These are phyloP conservation scores for Gyps fulvus DNA, from an alignment of 2,113 vertebrate species.

Conservation along the genomic window DNA sequence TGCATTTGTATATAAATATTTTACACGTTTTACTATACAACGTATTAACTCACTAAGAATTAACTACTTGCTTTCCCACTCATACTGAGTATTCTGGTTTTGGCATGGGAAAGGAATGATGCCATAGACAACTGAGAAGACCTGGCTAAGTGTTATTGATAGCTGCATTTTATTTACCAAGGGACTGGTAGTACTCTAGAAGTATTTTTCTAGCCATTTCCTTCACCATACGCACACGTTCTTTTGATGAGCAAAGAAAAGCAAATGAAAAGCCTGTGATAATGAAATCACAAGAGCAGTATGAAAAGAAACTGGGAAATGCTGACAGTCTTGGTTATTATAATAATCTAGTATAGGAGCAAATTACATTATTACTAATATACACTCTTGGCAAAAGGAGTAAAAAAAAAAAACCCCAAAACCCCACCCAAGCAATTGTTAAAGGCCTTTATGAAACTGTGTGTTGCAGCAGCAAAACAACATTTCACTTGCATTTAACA, in stretches of 20 bases:
- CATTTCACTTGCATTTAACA: background rate
- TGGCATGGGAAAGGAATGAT: background rate
- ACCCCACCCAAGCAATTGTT: background rate
- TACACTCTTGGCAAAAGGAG: background rate
- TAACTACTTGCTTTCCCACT: background rate
- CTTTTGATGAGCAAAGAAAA: background rate
- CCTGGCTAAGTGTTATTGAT: background rate
- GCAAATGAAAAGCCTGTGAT: background rate
- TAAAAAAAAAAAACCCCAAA: background rate
- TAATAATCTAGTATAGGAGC: background rate
- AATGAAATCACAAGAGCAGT: background rate
- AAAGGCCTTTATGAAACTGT: background rate
- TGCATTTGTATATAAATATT: background rate
- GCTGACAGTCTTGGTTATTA: background rate
- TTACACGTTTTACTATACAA: background rate
- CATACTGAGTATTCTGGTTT: background rate
- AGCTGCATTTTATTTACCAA: background rate
- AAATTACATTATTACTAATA: background rate
- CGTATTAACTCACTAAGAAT: background rate
- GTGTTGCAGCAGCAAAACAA: background rate
- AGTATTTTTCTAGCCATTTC: background rate
- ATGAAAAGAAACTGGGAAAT: background rate
- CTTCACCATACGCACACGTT: accelerated
- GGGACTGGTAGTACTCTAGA: background rate
- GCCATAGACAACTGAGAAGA: background rate